Base-by-base conservation (phyloP, 2,797 vertebrate genomes). In the Sternotherus odoratus region DNA sequence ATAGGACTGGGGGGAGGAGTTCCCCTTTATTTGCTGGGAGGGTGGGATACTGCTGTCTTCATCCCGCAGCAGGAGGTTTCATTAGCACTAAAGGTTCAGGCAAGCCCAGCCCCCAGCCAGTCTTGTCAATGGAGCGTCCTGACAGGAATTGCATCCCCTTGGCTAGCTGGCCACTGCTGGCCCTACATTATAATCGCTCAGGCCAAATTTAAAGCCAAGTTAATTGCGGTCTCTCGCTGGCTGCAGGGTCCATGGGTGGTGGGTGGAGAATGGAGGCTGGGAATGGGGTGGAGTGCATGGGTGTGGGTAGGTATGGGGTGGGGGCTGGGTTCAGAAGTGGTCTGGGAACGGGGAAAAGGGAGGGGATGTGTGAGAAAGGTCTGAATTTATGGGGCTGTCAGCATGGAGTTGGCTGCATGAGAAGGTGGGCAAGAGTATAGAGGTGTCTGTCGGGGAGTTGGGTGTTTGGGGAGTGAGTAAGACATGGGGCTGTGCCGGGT, bases 41-140 rank as follows among this genome's bases (percentile, higher is more conserved):
- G 17, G 26, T 79, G 33, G 12, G 15, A 43, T 2, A 5, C 57
- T 49, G 69, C 48, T 46, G 2, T 17, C 39, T 48, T 36, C 4
- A 1, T 36, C 36, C 6, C 39, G 8, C 16, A 17, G 6, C 6
- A 21, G 28, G 79, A 53, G 23, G 53, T 33, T 48, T 57, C 79
- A 46, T 57, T 80, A 80, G 43, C 54, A 48, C 1, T 78, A 24
- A 79, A 81, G 12, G 36, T 50, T 24, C 0, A 0, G 43, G 80
- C 15, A 74, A 75, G 77, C 23, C 69, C 69, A 46, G 43, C 46
- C 30, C 43, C 23, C 39, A 46, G 43, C 23, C 39, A 6, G 19
- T 63, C 60, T 13, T 63, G n/a, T n/a, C 57, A 60, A 30, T 33
- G 13, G 30, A 60, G 57, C 15, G 9, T 17, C n/a, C 63, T 69